phyloP scores from a whole-genome alignment of 2,113 vertebrate species.

The Mystacornis crossleyi region DNA sequence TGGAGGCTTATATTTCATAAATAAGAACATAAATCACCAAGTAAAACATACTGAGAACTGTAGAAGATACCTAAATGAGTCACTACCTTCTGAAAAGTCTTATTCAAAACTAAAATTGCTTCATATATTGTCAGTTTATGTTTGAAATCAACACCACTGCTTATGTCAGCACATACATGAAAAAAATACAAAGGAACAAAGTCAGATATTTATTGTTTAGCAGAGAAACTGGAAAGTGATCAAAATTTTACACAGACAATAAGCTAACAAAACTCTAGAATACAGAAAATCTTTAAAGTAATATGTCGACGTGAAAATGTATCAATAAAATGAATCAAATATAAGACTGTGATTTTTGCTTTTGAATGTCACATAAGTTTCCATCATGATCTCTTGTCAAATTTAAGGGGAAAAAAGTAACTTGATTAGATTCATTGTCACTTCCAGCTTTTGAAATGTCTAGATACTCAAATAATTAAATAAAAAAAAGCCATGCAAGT shows the following conservation, averaged over 20 bases:
- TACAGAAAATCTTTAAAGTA: not conserved
- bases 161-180: not conserved
- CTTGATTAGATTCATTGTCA: not conserved
- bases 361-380: not conserved
- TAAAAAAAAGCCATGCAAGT: not conserved
- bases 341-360: not conserved
- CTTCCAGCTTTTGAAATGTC: not conserved
- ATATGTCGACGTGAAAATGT: not conserved
- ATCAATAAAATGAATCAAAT: not conserved
- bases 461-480: not conserved
- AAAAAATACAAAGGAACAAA: not conserved
- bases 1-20: not conserved
- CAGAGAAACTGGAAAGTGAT: not conserved
- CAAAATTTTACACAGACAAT: not conserved
- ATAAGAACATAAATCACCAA: not conserved
- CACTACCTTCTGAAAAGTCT: not conserved
- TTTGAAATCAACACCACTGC: not conserved
- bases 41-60: not conserved
- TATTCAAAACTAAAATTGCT: not conserved
- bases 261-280: not conserved
- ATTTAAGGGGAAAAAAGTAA: not conserved
- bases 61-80: not conserved
- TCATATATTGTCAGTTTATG: not conserved
- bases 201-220: not conserved
- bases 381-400: not conserved